Percentiles rank a stretch among this genome's conserved stretches.
Conservation (phyloP, 2,113 vertebrate genomes). For the Promerops cafer region DNA sequence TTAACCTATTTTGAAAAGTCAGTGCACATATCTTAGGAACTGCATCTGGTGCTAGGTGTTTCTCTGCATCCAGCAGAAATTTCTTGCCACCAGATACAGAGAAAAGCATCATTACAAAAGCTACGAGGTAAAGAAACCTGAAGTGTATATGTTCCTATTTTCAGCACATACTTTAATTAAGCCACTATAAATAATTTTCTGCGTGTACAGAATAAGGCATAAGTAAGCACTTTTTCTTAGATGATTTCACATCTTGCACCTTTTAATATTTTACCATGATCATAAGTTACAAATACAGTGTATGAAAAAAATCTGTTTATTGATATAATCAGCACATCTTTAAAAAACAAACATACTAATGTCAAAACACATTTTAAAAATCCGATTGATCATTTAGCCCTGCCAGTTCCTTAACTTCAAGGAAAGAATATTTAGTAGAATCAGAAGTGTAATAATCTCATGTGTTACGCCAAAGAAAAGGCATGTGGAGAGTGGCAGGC, state of each 20-base stretch:
- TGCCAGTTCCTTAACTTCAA: slow-evolving; percentile 36
- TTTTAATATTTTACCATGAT: slow-evolving; percentile 47
- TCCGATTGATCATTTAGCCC: slow-evolving; percentile 22
- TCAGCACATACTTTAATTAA: background rate
- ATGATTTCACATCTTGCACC: slow-evolving; percentile 9
- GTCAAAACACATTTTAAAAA: slow-evolving; percentile 58
- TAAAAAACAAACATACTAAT: slow-evolving; percentile 52
- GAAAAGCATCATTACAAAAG: background rate
- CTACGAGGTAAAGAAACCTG: background rate
- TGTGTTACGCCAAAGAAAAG: slow-evolving; percentile 48
- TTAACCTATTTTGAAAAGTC: background rate
- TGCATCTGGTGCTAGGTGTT: background rate
- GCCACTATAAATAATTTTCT: background rate
- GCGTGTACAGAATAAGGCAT: slow-evolving; percentile 27
- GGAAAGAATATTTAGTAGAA: slow-evolving; percentile 30
- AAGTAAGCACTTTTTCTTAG: slow-evolving; percentile 18
- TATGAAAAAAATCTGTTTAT: slow-evolving; percentile 67
- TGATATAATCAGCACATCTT: slow-evolving; percentile 58
- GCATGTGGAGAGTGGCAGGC: slow-evolving; percentile 27
- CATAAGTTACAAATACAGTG: slow-evolving; percentile 54
- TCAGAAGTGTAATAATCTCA: slow-evolving; percentile 48
- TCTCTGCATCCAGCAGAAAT: background rate
- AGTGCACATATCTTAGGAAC: background rate
- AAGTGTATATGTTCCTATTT: background rate
- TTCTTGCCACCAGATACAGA: background rate